Conservation (phyloP, 2,888 invertebrate genomes). For the Apamea epomidion region DNA sequence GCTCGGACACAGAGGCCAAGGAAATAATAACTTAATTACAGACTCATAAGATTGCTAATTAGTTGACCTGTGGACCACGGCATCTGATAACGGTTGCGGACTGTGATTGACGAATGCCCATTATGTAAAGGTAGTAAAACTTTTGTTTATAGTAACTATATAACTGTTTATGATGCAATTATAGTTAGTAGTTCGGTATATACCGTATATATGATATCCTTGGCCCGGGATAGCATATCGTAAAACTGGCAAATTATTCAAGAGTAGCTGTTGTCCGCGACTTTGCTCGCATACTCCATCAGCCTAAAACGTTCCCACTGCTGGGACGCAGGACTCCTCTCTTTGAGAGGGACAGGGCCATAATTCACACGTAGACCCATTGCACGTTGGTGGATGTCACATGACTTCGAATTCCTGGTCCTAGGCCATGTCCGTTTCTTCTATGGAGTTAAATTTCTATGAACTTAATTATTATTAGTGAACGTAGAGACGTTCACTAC, state of each 20-base stretch:
- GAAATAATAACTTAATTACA: slow-evolving; percentile 62
- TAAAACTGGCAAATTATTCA: not conserved
- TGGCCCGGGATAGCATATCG: not conserved
- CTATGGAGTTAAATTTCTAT: too few relatives aligned
- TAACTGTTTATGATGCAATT: slow-evolving; percentile 16
- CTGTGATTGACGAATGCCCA: slow-evolving; percentile 51
- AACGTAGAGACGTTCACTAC: too few relatives aligned
- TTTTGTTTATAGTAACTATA: slow-evolving; percentile 10
- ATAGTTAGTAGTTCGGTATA: slow-evolving; percentile 11
- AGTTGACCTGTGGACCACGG: slow-evolving; percentile 33
- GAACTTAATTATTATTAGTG: too few relatives aligned
- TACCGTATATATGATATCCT: slow-evolving; percentile 19
- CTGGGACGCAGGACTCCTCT: not conserved
- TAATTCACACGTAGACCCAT: too few relatives aligned
- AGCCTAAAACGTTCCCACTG: not conserved
- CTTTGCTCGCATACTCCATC: not conserved
- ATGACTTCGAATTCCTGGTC: too few relatives aligned
- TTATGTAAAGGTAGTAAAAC: slow-evolving; percentile 6
- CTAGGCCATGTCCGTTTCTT: too few relatives aligned
- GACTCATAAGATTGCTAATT: slow-evolving; percentile 52
- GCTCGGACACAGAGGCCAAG: slow-evolving; percentile 19
- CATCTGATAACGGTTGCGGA: slow-evolving; percentile 29
- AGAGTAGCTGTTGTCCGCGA: not conserved
- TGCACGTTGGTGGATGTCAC: too few relatives aligned
- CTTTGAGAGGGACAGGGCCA: not conserved